Conservation (phyloP, 2,888 invertebrate species). For the Epinotia ramella region DNA sequence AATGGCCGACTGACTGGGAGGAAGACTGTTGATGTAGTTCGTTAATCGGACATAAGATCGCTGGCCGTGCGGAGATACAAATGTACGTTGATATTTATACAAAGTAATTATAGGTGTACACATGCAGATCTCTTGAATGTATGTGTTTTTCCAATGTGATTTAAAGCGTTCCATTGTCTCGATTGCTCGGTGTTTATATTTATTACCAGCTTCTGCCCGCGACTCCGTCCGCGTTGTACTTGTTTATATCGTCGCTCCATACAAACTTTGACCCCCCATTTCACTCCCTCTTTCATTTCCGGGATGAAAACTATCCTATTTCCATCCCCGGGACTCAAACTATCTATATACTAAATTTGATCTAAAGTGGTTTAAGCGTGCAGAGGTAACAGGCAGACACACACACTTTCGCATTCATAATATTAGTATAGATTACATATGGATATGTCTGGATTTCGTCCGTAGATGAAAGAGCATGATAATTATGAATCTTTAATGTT, state of each 20-base stretch:
- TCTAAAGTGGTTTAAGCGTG: too few relatives aligned
- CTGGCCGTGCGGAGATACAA: slow-evolving; percentile 14
- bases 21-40: slow-evolving; percentile 23
- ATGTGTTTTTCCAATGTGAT: not conserved
- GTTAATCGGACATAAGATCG: slow-evolving; percentile 34
- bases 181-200: not conserved
- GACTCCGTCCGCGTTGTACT: too few relatives aligned
- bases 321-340: too few relatives aligned
- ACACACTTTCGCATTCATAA: too few relatives aligned
- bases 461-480: slow-evolving; percentile 1
- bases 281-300: too few relatives aligned
- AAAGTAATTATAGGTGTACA: not conserved
- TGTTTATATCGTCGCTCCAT: too few relatives aligned
- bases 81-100: not conserved
- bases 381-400: too few relatives aligned
- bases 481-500: not conserved
- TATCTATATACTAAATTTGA: too few relatives aligned
- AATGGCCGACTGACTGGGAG: slow-evolving; percentile 36
- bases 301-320: too few relatives aligned
- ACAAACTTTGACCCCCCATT: too few relatives aligned
- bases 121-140: not conserved
- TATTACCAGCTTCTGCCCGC: too few relatives aligned
- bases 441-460: not conserved
- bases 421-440: too few relatives aligned
- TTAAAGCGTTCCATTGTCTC: not conserved